Percentiles rank a stretch among this genome's conserved stretches.
Evolutionary conservation across 2,888 invertebrate genomes (phyloP).

Genomic region (Ditylenchus weischeri): DNA sequence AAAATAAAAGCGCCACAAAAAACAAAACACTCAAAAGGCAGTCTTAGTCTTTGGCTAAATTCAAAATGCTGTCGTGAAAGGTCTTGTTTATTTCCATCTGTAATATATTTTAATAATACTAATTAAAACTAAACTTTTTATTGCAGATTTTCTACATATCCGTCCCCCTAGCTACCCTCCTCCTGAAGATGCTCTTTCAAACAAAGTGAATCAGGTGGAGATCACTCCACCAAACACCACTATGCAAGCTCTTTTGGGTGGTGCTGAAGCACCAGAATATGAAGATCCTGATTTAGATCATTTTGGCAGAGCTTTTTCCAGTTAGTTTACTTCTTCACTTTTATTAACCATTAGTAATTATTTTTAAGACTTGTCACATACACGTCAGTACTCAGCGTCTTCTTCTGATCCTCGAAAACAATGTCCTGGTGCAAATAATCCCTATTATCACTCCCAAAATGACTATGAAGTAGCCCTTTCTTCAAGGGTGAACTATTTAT

Average conservation of each 20-base stretch:
- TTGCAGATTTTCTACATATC: constrained; percentile 8
- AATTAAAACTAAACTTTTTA: no score
- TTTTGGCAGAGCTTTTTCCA: no score
- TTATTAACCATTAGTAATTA: no score
- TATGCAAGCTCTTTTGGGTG: neutral
- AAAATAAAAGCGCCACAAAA: no score
- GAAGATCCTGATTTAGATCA: constrained; percentile 5
- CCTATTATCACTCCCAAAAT: neutral
- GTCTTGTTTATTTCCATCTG: no score
- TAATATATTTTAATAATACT: no score
- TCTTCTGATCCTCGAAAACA: neutral
- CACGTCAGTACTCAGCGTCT: no score
- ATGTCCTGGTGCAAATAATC: neutral
- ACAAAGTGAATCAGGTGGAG: neutral
- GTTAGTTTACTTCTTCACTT: no score
- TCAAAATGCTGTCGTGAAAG: no score
- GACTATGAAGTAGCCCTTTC: constrained; percentile 1
- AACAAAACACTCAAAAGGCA: no score
- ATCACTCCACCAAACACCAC: constrained; percentile 6
- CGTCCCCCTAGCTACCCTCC: neutral
- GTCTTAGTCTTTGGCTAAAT: no score
- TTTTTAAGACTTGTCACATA: no score
- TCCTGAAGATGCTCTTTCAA: neutral
- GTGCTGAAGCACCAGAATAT: neutral
- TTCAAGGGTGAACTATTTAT: neutral